Base-by-base conservation (phyloP, 2,888 invertebrate genomes). In the Hyles lineata region DNA sequence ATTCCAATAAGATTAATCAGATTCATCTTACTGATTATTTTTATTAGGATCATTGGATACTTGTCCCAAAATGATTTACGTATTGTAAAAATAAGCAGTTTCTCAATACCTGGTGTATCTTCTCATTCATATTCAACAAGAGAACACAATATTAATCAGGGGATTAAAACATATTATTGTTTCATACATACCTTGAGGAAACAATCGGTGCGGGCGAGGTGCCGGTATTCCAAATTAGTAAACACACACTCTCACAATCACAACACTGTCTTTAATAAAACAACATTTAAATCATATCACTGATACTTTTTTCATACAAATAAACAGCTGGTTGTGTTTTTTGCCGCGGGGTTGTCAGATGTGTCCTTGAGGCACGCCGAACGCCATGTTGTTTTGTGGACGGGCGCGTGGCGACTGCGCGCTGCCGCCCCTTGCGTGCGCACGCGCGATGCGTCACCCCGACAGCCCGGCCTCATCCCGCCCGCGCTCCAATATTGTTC, bases 341-440 rank as follows among this genome's bases (percentile, higher is more conserved):
- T 86, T 87, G 82, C 83, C 87, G 90, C 86, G 86, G 87, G 89
- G 84, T 83, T 92, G 91, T 92, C 90, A 92, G 82, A 85, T 72
- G 83, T 87, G 92, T 92, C 93, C 93, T 92, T 92, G 91, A 86
- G 84, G 89, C 85, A 89, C 89, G 87, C 87, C 80, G 74, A 81
- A 82, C 93, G 91, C 92, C 93, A 92, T 92, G 90, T 91, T 90
- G 88, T 82, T 87, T 89, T 86, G 86, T 86, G 89, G 89, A 90
- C 91, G 89, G 88, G 90, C 94, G 93, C 92, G 92, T 91, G 92
- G 89, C 92, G 92, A 94, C 94, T 94, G 93, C 92, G 93, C 92
- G 89, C 86, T 83, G 88, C 90, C 87, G 89, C 88, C 90, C 90
- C 87, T 85, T 81, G 81, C 76, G 74, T 80, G 88, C 90, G 91